These are phyloP conservation scores for Cyprinodon variegatus DNA, from an alignment of 2,113 vertebrate genomes.

Conservation along the genomic window DNA sequence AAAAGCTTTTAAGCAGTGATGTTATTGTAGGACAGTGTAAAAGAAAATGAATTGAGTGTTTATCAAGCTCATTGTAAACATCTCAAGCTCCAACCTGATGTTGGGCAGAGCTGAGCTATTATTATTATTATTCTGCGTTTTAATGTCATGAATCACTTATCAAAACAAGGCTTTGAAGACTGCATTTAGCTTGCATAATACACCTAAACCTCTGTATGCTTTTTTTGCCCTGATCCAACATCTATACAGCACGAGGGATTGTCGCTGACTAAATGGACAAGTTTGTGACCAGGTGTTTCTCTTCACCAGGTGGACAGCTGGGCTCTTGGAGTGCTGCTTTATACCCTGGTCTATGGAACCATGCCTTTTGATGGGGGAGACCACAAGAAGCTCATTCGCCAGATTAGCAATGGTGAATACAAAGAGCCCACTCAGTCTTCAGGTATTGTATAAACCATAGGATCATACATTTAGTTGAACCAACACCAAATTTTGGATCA, in stretches of 20 bases:
- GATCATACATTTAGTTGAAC: conserved; percentile 2
- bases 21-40: not conserved
- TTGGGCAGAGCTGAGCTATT: conserved; percentile 24
- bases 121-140: conserved; percentile 46
- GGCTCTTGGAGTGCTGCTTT: conserved; percentile 97
- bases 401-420: conserved; percentile 99
- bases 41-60: conserved; percentile 5
- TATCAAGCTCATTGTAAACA: conserved; percentile 28
- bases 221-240: not conserved
- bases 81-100: conserved; percentile 15
- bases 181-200: conserved; percentile 15
- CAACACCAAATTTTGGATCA: conserved; percentile 7
- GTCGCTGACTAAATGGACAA: not conserved
- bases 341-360: conserved; percentile 95
- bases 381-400: conserved; percentile 97
- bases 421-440: conserved; percentile 97
- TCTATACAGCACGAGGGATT: not conserved
- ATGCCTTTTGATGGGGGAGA: conserved; percentile 99
- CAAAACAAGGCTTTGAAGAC: conserved; percentile 18
- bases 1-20: conserved; percentile 15
- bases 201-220: conserved; percentile 2
- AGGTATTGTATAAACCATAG: conserved; percentile 78
- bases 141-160: conserved; percentile 39
- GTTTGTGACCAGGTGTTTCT: not conserved
- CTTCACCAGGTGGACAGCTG: conserved; percentile 93